Base-by-base conservation (phyloP, 2,888 invertebrate species). In the Amblyteles armatorius region DNA sequence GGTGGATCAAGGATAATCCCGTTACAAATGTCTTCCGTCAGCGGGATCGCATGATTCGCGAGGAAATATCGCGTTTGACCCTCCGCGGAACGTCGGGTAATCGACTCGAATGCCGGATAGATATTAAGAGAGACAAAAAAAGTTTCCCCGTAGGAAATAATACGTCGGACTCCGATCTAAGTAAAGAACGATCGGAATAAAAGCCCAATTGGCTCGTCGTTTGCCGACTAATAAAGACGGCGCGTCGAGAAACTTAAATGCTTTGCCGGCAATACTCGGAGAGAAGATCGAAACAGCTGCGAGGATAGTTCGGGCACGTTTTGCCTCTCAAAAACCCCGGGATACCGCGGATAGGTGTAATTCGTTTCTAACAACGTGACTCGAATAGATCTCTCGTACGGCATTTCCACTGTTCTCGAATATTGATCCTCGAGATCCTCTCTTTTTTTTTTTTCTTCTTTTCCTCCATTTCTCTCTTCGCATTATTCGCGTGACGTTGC, bases 361-460 rank as follows among this genome's bases (percentile, higher is more conserved):
- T 67, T 77, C 50, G 50, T 67, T 77, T 67, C 55, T 77, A 77
- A 76, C 65, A 74, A 77, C 76, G 52, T 77, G 76, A 77, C 76
- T 77, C 67, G 76, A 77, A 67, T 77, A 77, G 76, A 67, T 65
- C 50, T 67, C 48, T 50, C 50, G 29, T 48, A 74, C 63, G 6
- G 48, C 4, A 29, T 48, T 50, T 9, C 19, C 22, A 1, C 29
- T 50, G 16, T 52, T 52, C 65, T 76, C 29, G 22, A 22, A 36
- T 65, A 76, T 65, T 19, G 65, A 76, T 65, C 22, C 65, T 76
- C 22, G 50, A 63, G 69, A 60, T 48, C 29, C 22, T 69, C 19
- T 40, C 29, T 29, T 16, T 44, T 22, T 60, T 22, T 33, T 57
- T 26, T 50, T 69, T 69, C 16, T 69, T 57, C 33, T n/a, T 13